Conservation (phyloP, 2,797 vertebrate species). For the Sylvia borin region DNA sequence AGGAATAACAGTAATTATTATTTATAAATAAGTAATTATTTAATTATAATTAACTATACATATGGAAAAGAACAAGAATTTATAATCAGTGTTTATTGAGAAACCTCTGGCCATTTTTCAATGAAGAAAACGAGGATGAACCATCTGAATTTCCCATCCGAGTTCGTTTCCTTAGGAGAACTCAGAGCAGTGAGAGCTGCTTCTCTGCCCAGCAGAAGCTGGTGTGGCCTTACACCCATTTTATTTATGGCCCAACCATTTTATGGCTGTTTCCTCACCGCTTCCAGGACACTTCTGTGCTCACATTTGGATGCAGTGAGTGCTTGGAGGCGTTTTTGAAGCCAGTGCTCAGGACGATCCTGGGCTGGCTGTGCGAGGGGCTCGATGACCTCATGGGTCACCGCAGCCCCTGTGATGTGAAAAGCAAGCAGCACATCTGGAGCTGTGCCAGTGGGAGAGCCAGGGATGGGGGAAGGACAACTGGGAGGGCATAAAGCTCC, state of each 20-base stretch:
- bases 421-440: not conserved
- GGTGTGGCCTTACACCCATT: not conserved
- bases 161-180: not conserved
- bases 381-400: not conserved
- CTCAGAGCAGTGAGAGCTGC: not conserved
- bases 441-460: not conserved
- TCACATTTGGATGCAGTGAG: not conserved
- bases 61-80: not conserved
- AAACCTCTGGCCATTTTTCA: not conserved
- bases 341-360: not conserved
- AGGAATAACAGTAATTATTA: not conserved
- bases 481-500: not conserved
- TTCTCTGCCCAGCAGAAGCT: conserved; percentile 5
- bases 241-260: not conserved
- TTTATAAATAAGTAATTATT: not conserved
- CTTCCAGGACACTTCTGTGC: not conserved
- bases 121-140: not conserved
- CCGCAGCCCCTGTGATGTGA: not conserved
- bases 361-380: not conserved
- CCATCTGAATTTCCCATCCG: not conserved
- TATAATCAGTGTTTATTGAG: not conserved
- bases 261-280: not conserved
- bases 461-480: not conserved
- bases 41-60: not conserved
- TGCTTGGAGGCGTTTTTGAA: conserved; percentile 7